Conservation (phyloP, 2,113 vertebrate genomes). For the Psilopsiagon aurifrons region DNA sequence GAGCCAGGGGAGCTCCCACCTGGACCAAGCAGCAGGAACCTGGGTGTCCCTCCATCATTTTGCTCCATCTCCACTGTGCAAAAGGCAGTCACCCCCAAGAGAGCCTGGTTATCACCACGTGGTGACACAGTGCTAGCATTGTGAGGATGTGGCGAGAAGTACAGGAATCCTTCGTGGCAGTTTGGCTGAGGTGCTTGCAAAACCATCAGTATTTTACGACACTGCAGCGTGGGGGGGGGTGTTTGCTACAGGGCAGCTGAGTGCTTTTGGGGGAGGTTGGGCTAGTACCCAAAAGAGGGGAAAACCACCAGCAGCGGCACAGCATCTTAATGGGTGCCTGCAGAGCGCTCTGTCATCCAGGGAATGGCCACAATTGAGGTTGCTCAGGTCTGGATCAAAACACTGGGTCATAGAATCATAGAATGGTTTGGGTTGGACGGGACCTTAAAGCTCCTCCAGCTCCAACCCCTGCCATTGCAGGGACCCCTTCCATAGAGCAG, state of each 20-base stretch:
- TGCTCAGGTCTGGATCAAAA: background rate
- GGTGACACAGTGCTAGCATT: background rate
- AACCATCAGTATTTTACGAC: background rate
- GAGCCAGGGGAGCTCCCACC: background rate
- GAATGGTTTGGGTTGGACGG: background rate
- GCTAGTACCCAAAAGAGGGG: background rate
- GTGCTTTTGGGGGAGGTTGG: background rate
- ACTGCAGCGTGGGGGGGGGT: fast-evolving
- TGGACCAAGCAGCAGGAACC: background rate
- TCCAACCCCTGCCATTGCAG: background rate
- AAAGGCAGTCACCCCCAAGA: background rate
- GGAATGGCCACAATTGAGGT: background rate
- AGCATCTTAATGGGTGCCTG: background rate
- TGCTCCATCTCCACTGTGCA: background rate
- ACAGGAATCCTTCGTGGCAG: background rate
- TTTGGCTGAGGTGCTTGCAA: background rate
- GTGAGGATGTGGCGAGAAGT: background rate
- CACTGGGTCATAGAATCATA: background rate
- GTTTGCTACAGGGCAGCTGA: background rate
- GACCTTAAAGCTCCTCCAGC: background rate
- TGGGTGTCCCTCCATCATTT: background rate
- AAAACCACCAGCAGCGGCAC: background rate
- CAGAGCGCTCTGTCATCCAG: background rate
- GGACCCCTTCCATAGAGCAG: background rate
- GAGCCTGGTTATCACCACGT: background rate